Base-by-base conservation (phyloP, 1,140 invertebrate genomes). In the Ceratina japonica region DNA sequence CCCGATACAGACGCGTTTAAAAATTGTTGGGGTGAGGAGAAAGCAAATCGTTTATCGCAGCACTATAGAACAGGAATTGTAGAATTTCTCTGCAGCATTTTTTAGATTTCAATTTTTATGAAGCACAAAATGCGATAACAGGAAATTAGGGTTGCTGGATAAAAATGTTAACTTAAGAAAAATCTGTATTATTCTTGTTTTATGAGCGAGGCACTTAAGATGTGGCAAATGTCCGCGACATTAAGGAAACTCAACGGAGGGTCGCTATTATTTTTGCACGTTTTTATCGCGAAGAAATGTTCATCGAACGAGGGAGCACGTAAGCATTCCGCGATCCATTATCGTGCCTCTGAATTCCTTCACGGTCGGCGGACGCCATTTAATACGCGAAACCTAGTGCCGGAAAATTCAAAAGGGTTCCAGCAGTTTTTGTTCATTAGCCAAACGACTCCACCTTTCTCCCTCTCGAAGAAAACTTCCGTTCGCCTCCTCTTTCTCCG, bases 311-410 rank as follows among this genome's bases (percentile, higher is more conserved):
- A 54, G 27, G 13, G 51, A 73, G 20, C 22, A 63, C 27, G 31
- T 22, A 31, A 22, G 37, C 51, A 74, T 63, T 74, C 71, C 61
- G 15, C 61, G 72, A 74, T 74, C 54, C 72, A 74, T 74, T 74
- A 74, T 52, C 72, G 72, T 37, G 10, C 49, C 27, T 5, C 24
- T 18, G 61, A 74, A 49, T 74, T 54, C 61, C n/a, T 54, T 54
- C 49, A 72, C 31, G 37, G 56, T 18, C 31, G 27, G 58, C 44
- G 70, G 59, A 20, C 31, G 10, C 16, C 70, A 64, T 74, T 74
- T 37, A 74, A 74, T 44, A 37, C 61, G 44, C 58, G 75, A 63
- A 78, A 78, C 66, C 58, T 16, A 63, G 24, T 37, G 44, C 15
- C 54, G n/a, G n/a, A 56, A 52, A 65, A 72, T 72, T 68, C 75